Evolutionary conservation across 2,888 invertebrate genomes (phyloP).

Genomic region (Syrista parreyssii): DNA sequence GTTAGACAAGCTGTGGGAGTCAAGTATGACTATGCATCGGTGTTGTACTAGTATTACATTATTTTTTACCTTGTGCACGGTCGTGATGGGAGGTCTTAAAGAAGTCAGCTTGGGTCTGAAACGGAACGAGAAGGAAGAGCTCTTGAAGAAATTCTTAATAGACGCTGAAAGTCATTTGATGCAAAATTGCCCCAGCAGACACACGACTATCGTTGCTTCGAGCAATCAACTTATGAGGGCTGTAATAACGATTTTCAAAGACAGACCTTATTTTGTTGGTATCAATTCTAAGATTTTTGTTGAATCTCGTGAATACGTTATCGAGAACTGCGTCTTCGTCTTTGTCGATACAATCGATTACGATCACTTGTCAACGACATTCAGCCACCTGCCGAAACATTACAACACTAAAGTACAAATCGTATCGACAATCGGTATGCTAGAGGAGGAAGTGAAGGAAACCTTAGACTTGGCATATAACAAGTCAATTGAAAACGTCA

Average conservation of each 20-base stretch:
- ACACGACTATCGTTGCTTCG: neutral
- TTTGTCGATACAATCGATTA: neutral
- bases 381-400: neutral
- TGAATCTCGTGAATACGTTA: neutral
- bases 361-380: neutral
- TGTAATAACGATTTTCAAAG: neutral
- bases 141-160: neutral
- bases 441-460: neutral
- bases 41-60: neutral
- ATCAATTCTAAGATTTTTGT: neutral
- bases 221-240: neutral
- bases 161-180: neutral
- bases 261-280: neutral
- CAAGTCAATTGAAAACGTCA: neutral
- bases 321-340: neutral
- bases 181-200: neutral
- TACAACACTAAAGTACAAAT: neutral
- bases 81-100: neutral
- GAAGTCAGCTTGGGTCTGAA: neutral
- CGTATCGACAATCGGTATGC: neutral
- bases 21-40: neutral
- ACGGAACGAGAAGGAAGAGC: neutral
- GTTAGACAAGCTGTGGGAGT: neutral
- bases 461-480: neutral
- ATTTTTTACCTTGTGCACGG: neutral